Evolutionary conservation across 2,113 vertebrate species (phyloP).

Genomic region (Anolis carolinensis): DNA sequence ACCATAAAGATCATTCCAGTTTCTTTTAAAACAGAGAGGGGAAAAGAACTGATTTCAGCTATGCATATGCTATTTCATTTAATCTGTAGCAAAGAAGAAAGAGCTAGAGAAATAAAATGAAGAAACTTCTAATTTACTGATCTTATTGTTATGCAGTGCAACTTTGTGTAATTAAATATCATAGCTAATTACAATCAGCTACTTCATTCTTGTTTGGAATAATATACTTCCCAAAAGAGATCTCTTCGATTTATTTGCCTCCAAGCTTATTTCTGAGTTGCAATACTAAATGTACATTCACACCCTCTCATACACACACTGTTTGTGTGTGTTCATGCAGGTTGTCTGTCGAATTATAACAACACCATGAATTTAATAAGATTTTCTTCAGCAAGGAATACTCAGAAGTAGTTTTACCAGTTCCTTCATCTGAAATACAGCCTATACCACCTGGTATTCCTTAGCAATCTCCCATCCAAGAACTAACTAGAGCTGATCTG

Average conservation of each 20-base stretch:
- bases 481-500: too few relatives aligned
- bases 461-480: too few relatives aligned
- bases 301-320: too few relatives aligned
- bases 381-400: too few relatives aligned
- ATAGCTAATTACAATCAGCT: conserved; percentile 54
- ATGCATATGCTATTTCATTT: conserved; percentile 26
- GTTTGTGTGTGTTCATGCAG: too few relatives aligned
- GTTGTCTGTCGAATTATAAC: too few relatives aligned
- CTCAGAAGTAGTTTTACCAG: too few relatives aligned
- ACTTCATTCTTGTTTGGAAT: conserved; percentile 34
- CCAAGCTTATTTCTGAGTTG: conserved; percentile 26
- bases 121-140: conserved; percentile 21
- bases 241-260: conserved; percentile 47
- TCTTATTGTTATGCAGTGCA: conserved; percentile 50
- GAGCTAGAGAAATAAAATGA: conserved; percentile 27
- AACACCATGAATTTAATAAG: too few relatives aligned
- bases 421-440: too few relatives aligned
- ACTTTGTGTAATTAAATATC: conserved; percentile 50
- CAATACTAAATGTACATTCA: too few relatives aligned
- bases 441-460: too few relatives aligned
- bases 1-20: neutral
- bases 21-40: neutral
- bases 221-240: conserved; percentile 26
- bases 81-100: neutral
- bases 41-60: conserved; percentile 27